Conservation (phyloP, 2,113 vertebrate species). For the Strix aluco region DNA sequence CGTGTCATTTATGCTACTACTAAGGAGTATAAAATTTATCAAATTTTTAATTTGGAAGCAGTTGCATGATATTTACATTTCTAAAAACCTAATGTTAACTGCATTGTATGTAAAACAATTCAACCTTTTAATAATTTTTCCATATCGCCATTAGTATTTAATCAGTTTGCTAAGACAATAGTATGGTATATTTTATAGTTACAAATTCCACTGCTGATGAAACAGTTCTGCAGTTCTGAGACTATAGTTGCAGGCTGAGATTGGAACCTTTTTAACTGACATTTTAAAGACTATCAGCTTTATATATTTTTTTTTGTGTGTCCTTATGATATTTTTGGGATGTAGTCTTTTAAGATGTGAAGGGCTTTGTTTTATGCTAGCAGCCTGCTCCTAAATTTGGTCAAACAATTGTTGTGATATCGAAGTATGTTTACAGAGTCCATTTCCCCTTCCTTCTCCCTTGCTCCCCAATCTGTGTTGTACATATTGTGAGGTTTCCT, state of each 20-base stretch:
- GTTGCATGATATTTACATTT: background rate
- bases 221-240: background rate
- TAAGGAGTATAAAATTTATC: background rate
- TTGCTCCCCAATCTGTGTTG: rapidly evolving
- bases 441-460: background rate
- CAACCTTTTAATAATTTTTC: background rate
- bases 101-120: background rate
- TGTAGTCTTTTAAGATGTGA: background rate
- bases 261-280: background rate
- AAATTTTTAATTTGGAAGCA: background rate
- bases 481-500: background rate
- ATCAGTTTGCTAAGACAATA: background rate
- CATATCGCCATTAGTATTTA: background rate
- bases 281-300: background rate
- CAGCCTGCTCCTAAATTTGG: background rate
- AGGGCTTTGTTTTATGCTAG: background rate
- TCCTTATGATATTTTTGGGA: background rate
- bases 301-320: background rate
- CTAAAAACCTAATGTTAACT: background rate
- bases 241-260: background rate
- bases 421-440: background rate
- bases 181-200: background rate
- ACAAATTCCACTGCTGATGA: background rate
- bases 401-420: rapidly evolving
- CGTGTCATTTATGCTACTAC: background rate